Evolutionary conservation across 2,888 invertebrate species (phyloP), one percentile per base, ranked within the genome.

Genomic region (Drosophila limbata): DNA sequence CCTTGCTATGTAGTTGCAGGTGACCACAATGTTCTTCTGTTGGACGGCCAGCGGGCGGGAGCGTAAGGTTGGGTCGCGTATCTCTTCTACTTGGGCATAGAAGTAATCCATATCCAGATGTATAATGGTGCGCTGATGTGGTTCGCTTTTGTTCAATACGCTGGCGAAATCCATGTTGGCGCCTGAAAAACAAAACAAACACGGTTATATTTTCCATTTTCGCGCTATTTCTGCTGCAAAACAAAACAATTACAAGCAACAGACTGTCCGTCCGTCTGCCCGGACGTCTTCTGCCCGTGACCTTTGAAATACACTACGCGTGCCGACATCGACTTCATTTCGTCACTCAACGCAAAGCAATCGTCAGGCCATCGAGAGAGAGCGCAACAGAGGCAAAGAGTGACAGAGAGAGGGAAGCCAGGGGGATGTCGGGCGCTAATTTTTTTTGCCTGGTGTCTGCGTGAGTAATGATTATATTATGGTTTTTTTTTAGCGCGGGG

Each of bases 81-180:
- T 91, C 94, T 96, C 96, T 93, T 97, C 97, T 77, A 97, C 96
- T 94, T 97, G 97, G 69, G 97, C 97, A 93, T 97, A 97, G 93
- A 96, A 97, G 91, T 95, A 97, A 92, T 97, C 97, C 90, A 96
- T 94, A 91, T 97, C 97, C 84, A 97, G 93, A 91, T 97, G 97
- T 88, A 97, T 94, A 79, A 97, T 96, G 71, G 95, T 95, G 88
- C 94, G 94, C 59, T 94, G 93, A 92, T 96, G 96, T 73, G 90
- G 90, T 47, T 92, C 92, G 72, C 82, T 91, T 57, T 84, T 91
- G 62, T 73, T 86, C 51, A 88, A 81, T 63, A 90, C 83, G 60
- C 82, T 90, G 65, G 89, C 79, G 73, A 92, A 91, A 70, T 92
- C 90, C 92, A 92, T 92, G 33, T 65, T 81, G 72, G 62, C 67